Percentiles rank a stretch among this genome's conserved stretches.
phyloP scores from a whole-genome alignment of 2,113 vertebrate species.

The Ameiurus melas region DNA sequence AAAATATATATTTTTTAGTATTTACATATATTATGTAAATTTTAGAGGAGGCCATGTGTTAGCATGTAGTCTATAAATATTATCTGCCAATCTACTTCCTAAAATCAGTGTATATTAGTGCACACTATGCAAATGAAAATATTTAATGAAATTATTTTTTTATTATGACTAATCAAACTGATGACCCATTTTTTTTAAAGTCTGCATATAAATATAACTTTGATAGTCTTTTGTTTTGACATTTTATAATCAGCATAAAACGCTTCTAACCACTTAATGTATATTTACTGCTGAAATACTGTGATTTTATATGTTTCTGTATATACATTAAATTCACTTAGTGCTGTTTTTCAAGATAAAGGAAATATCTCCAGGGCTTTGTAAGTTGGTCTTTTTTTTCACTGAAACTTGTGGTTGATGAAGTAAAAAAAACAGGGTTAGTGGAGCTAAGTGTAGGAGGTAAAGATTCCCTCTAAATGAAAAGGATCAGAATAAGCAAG shows the following conservation, averaged over 20 bases:
- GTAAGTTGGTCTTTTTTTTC: neutral
- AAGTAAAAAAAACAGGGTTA: slow-evolving; percentile 57
- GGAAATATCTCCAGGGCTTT: neutral
- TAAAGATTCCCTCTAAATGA: slow-evolving; percentile 37
- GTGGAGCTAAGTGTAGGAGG: slow-evolving; percentile 58
- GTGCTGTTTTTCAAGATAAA: neutral
- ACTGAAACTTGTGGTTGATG: slow-evolving; percentile 45
- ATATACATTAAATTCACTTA: neutral
- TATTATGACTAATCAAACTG: neutral
- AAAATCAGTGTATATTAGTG: neutral
- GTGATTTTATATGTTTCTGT: neutral
- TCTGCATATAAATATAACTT: neutral
- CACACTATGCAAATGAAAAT: neutral
- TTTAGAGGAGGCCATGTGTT: neutral
- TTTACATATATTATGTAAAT: neutral
- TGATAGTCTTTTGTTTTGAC: neutral
- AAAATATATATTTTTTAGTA: neutral
- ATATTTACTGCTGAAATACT: neutral
- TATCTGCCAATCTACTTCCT: neutral
- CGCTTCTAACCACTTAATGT: slow-evolving; percentile 8
- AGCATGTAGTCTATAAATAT: neutral
- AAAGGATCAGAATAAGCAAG: slow-evolving; percentile 8
- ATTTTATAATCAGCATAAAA: slow-evolving; percentile 44
- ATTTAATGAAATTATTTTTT: neutral
- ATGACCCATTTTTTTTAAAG: neutral